These are phyloP conservation scores for Halcyon malimbica DNA, from an alignment of 2,113 vertebrate species.

Conservation along the genomic window DNA sequence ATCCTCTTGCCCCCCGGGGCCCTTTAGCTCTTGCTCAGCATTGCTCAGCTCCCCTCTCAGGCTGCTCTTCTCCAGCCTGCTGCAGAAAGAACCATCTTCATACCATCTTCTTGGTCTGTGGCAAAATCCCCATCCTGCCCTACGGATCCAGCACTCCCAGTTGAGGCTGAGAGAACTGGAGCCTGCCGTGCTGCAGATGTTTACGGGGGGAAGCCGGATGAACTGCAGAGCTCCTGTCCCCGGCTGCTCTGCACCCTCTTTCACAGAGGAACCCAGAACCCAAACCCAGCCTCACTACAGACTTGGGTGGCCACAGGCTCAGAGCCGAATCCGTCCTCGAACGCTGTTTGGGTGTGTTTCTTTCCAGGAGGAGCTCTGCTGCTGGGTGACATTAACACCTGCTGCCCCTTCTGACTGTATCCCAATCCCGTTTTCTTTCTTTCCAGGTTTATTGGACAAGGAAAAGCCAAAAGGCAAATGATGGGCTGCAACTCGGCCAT, in stretches of 20 bases:
- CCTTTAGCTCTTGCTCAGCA: background rate
- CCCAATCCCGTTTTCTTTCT: background rate
- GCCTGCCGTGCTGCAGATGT: background rate
- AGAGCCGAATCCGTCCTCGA: background rate
- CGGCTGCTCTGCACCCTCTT: background rate
- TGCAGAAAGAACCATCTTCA: background rate
- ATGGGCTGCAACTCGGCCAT: background rate
- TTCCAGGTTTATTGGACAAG: background rate
- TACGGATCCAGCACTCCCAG: background rate
- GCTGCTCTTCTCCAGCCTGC: background rate
- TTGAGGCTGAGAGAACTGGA: background rate
- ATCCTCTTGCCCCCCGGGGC: background rate
- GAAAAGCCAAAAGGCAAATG: background rate
- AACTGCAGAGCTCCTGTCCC: background rate
- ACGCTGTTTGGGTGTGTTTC: accelerated
- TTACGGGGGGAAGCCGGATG: background rate
- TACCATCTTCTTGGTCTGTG: accelerated
- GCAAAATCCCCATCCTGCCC: background rate
- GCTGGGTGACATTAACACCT: background rate
- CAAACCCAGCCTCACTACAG: accelerated
- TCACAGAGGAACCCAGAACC: background rate
- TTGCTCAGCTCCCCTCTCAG: background rate
- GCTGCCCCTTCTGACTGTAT: background rate
- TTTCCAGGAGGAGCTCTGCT: accelerated
- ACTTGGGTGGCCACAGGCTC: accelerated